These are phyloP conservation scores for Bathynomus jamesi DNA, from an alignment of 1,140 invertebrate genomes.

Conservation along the genomic window DNA sequence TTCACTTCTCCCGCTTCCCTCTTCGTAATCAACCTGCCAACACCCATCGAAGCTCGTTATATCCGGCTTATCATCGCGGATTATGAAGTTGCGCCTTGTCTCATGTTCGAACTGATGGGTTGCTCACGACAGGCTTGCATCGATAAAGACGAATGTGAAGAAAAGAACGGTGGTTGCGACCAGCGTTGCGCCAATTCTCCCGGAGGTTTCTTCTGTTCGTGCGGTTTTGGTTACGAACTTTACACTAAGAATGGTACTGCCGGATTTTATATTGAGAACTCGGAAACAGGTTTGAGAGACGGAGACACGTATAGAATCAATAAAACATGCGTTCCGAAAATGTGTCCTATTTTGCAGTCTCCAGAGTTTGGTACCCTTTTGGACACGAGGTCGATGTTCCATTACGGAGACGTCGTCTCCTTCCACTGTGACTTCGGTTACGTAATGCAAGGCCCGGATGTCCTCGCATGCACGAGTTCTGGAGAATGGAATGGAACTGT, in stretches of 20 bases:
- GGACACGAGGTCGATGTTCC: constrained; percentile 65
- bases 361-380: constrained; percentile 85
- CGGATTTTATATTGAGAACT: constrained; percentile 69
- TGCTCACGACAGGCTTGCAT: constrained; percentile 81
- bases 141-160: constrained; percentile 85
- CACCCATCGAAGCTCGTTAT: constrained; percentile 84
- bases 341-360: constrained; percentile 69
- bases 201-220: constrained; percentile 78
- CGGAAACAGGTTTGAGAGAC: constrained; percentile 76
- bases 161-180: constrained; percentile 85
- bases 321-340: constrained; percentile 88
- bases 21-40: constrained; percentile 78
- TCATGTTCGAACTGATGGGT: constrained; percentile 88
- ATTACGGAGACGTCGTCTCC: constrained; percentile 80
- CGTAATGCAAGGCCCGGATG: constrained; percentile 73
- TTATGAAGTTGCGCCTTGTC: constrained; percentile 76
- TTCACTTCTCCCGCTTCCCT: constrained; percentile 71
- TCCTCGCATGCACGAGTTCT: constrained; percentile 76
- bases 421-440: constrained; percentile 96
- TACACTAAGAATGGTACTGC: constrained; percentile 84
- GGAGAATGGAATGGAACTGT: constrained; percentile 89
- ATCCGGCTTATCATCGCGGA: constrained; percentile 79
- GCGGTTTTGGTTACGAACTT: constrained; percentile 86
- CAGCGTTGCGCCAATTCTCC: constrained; percentile 85
- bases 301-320: constrained; percentile 84